phyloP scores from a whole-genome alignment of 2,888 invertebrate genomes.

The Xestobium rufovillosum region DNA sequence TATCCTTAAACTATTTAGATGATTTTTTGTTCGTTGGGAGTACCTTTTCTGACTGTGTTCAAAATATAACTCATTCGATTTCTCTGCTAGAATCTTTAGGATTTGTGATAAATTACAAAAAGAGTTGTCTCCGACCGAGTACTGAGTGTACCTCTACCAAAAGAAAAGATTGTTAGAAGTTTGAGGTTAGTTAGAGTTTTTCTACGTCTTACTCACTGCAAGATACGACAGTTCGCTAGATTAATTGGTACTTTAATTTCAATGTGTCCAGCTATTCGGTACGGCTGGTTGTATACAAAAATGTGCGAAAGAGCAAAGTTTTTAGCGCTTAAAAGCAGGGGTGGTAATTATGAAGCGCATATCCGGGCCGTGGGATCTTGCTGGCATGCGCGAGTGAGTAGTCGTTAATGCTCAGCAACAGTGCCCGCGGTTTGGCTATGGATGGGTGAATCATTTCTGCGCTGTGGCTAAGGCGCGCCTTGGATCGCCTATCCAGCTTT shows the following conservation, averaged over 20 bases:
- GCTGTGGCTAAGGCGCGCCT: too few relatives aligned
- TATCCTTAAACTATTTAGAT: constrained; percentile 24
- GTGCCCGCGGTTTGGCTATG: too few relatives aligned
- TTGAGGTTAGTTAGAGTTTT: constrained; percentile 2
- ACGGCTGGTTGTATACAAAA: constrained; percentile 29
- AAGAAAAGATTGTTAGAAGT: constrained; percentile 10
- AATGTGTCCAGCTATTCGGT: constrained; percentile 26
- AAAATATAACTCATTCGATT: constrained; percentile 10
- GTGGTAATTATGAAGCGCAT: too few relatives aligned
- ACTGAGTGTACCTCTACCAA: constrained; percentile 11
- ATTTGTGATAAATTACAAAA: constrained; percentile 19
- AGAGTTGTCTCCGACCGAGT: constrained; percentile 14
- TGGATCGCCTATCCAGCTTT: too few relatives aligned
- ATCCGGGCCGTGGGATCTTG: too few relatives aligned
- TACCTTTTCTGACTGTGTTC: constrained; percentile 13
- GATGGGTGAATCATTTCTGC: too few relatives aligned
- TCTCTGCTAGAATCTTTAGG: constrained; percentile 13
- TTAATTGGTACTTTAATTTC: constrained; percentile 20
- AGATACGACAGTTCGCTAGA: constrained; percentile 16
- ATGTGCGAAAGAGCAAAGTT: constrained; percentile 11
- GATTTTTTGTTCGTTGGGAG: constrained; percentile 21
- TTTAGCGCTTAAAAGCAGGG: constrained; percentile 4
- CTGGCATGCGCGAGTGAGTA: too few relatives aligned
- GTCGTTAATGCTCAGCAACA: too few relatives aligned
- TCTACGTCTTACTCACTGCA: too few relatives aligned